A percentile compares a stretch with the other conserved stretches of the same genome.
phyloP scores from a whole-genome alignment of 2,888 invertebrate genomes.

The Macropis europaea region DNA sequence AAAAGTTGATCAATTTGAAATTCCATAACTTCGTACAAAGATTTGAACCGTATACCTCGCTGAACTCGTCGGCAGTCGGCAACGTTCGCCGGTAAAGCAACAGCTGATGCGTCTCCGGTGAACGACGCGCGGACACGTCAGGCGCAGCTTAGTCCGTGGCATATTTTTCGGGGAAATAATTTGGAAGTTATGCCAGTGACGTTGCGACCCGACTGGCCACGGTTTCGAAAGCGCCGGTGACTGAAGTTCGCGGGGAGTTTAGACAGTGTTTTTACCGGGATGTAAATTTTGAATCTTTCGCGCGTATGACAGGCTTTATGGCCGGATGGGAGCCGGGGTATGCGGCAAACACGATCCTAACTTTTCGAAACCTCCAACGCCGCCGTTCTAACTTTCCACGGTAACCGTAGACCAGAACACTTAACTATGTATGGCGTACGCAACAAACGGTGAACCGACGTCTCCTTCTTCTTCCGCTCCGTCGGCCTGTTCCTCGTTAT shows the following conservation, averaged over 20 bases:
- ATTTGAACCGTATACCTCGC: too few relatives aligned
- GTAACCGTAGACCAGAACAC: background rate
- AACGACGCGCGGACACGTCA: too few relatives aligned
- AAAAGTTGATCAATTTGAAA: too few relatives aligned
- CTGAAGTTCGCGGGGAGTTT: background rate
- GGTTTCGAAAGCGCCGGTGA: background rate
- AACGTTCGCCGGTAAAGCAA: too few relatives aligned
- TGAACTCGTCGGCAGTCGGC: too few relatives aligned
- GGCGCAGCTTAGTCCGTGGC: too few relatives aligned
- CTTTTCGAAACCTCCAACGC: slow-evolving; percentile 23
- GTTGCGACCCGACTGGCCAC: too few relatives aligned
- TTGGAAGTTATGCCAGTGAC: too few relatives aligned
- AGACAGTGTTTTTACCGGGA: slow-evolving; percentile 11
- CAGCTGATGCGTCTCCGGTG: too few relatives aligned
- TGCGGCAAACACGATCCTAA: slow-evolving; percentile 12
- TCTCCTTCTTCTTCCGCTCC: background rate
- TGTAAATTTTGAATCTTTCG: slow-evolving; percentile 18
- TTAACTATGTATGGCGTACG: slow-evolving; percentile 22
- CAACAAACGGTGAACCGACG: slow-evolving; percentile 9
- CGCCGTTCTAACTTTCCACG: slow-evolving; percentile 18
- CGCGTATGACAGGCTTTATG: slow-evolving; percentile 8
- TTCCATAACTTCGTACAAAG: too few relatives aligned
- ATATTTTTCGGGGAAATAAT: too few relatives aligned
- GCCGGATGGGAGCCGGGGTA: slow-evolving; percentile 1
- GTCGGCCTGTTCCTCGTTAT: background rate